A percentile compares a stretch with the other conserved stretches of the same genome.
Evolutionary conservation across 2,113 vertebrate species (phyloP).

Genomic region (Scopus umbretta): DNA sequence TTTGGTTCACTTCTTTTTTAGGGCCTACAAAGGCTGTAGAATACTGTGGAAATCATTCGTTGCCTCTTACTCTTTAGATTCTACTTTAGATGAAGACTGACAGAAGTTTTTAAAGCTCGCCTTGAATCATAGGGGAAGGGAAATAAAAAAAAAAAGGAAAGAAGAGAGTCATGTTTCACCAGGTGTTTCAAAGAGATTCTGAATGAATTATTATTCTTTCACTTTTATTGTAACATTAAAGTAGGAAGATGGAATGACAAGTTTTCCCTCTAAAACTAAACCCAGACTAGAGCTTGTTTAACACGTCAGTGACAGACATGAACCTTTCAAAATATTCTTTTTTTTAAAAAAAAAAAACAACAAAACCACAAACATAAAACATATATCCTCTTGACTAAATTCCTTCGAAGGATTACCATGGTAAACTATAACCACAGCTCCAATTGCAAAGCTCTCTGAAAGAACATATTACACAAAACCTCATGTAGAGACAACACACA

Average conservation of each 20-base stretch:
- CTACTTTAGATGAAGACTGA: background rate
- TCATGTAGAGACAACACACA: background rate
- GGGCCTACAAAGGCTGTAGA: background rate
- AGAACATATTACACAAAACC: background rate
- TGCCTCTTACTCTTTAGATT: background rate
- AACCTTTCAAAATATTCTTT: background rate
- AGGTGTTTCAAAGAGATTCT: background rate
- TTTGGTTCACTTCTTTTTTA: background rate
- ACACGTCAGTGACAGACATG: background rate
- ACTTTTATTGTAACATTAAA: background rate
- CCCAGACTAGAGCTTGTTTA: background rate
- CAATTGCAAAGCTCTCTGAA: background rate
- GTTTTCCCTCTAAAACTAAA: background rate
- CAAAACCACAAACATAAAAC: background rate
- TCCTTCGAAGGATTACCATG: background rate
- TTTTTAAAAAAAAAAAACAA: background rate
- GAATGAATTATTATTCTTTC: background rate
- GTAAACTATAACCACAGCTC: background rate
- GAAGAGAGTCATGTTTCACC: background rate
- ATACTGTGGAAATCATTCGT: background rate
- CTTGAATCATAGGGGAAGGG: background rate
- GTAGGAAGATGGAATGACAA: background rate
- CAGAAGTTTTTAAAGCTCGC: background rate
- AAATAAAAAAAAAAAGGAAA: background rate
- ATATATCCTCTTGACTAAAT: background rate